Conservation (phyloP, 2,888 invertebrate species). For the Blastobasis adustella region DNA sequence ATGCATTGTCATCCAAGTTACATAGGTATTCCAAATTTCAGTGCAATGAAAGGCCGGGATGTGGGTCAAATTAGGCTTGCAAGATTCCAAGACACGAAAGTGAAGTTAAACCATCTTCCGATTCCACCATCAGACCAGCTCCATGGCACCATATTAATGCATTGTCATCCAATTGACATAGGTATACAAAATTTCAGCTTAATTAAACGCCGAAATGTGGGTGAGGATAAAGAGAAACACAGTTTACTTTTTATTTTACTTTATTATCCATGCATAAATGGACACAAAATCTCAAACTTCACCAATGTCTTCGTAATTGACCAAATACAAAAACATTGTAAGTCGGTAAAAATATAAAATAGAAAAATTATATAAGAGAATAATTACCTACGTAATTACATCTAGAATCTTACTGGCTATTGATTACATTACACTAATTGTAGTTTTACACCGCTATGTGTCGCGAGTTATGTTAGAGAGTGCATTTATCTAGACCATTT, state of each 20-base stretch:
- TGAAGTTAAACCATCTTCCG: too few species aligned
- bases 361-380: constrained; percentile 58
- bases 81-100: too few species aligned
- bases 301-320: constrained; percentile 51
- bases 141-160: too few species aligned
- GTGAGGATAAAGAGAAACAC: constrained; percentile 28
- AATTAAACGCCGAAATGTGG: too few species aligned
- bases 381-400: constrained; percentile 41
- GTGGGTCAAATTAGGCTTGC: too few species aligned
- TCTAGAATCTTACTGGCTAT: constrained; percentile 46
- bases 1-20: too few species aligned
- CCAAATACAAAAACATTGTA: constrained; percentile 56
- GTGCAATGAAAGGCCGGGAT: too few species aligned
- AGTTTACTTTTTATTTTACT: constrained; percentile 44
- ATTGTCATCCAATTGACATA: too few species aligned
- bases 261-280: constrained; percentile 63
- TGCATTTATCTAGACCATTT: constrained; percentile 30
- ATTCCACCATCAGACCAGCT: too few species aligned
- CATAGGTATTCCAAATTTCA: too few species aligned
- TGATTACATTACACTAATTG: constrained; percentile 51
- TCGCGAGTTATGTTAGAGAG: constrained; percentile 25
- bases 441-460: constrained; percentile 31
- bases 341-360: constrained; percentile 52
- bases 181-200: too few species aligned
- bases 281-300: constrained; percentile 56